Evolutionary conservation across 2,797 vertebrate genomes (phyloP).

Genomic region (Spizella passerina): DNA sequence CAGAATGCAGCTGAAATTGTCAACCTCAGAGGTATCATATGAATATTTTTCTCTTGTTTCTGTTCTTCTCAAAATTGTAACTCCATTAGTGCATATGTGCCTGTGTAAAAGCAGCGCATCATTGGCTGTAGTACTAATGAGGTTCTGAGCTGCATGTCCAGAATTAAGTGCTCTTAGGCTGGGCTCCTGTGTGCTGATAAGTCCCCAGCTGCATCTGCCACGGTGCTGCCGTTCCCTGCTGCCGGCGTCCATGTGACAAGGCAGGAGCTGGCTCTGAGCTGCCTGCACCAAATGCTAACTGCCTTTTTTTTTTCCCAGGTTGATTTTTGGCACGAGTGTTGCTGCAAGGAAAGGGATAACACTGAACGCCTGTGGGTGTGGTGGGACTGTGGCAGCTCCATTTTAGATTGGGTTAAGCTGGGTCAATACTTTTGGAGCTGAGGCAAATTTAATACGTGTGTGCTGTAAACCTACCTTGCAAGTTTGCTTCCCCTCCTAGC

Average conservation of each 20-base stretch:
- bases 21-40: neutral
- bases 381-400: neutral
- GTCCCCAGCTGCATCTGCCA: neutral
- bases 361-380: neutral
- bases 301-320: neutral
- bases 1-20: neutral
- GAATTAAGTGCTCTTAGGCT: neutral
- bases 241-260: neutral
- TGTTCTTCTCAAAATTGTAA: neutral
- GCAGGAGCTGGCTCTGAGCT: neutral
- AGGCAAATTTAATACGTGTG: neutral
- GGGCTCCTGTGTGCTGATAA: neutral
- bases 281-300: neutral
- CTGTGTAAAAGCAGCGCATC: neutral
- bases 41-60: neutral
- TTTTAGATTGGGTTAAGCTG: neutral
- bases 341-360: neutral
- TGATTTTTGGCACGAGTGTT: slow-evolving; percentile 11
- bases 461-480: neutral
- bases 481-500: neutral
- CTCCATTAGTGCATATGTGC: neutral
- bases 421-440: neutral
- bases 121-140: neutral
- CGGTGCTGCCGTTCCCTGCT: neutral
- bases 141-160: neutral